Conservation (phyloP, 2,888 invertebrate genomes). For the Lissocephala sabroskyi region DNA sequence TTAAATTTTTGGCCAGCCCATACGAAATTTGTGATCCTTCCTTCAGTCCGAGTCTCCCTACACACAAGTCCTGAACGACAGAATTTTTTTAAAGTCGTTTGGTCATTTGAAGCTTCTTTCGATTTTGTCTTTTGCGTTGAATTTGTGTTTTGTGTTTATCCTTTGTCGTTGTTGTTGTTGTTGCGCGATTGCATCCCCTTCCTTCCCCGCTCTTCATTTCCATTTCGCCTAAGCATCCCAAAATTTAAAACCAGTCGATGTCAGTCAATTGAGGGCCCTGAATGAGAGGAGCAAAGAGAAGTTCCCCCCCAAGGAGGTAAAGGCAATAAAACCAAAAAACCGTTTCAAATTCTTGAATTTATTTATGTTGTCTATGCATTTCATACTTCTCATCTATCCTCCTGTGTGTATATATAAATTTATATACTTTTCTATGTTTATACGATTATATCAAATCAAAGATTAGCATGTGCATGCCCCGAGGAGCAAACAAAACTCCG, state of each 20-base stretch:
- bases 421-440: conserved; percentile 12
- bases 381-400: conserved; percentile 8
- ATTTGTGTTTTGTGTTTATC: conserved; percentile 37
- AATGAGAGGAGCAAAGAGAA: conserved; percentile 18
- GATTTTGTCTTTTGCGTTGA: conserved; percentile 42
- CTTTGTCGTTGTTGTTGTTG: conserved; percentile 37
- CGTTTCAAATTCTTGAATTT: conserved; percentile 47
- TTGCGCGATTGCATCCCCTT: conserved; percentile 51
- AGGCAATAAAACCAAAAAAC: conserved; percentile 23
- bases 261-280: conserved; percentile 50
- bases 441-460: conserved; percentile 9
- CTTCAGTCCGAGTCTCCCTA: too few relatives aligned
- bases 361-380: conserved; percentile 64
- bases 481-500: conserved; percentile 3
- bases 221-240: too few relatives aligned
- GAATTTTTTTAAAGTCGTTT: too few relatives aligned
- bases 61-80: too few relatives aligned
- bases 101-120: conserved; percentile 62
- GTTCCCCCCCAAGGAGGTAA: conserved; percentile 42
- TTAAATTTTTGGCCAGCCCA: too few relatives aligned
- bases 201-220: conserved; percentile 30
- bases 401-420: conserved; percentile 14
- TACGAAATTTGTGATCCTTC: too few relatives aligned
- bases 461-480: conserved; percentile 51
- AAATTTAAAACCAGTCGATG: conserved; percentile 23